These are phyloP conservation scores for Anas platyrhynchos DNA, from an alignment of 2,113 vertebrate species.

Conservation along the genomic window DNA sequence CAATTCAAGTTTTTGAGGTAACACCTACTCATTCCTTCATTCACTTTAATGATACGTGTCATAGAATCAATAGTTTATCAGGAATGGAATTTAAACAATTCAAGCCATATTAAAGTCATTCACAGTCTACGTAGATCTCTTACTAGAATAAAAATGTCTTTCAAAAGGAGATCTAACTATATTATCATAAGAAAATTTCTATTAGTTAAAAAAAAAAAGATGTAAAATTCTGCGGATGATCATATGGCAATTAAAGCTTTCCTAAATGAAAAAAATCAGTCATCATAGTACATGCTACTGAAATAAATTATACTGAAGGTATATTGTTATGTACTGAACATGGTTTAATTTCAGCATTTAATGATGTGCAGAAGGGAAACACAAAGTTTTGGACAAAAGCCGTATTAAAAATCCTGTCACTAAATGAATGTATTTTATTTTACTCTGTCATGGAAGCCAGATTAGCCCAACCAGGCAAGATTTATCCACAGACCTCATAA, in stretches of 20 bases:
- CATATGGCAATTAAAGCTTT: not conserved
- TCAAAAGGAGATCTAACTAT: not conserved
- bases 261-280: not conserved
- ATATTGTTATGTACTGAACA: not conserved
- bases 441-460: not conserved
- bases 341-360: not conserved
- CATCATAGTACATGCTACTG: not conserved
- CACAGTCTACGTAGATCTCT: not conserved
- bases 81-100: not conserved
- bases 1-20: not conserved
- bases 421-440: not conserved
- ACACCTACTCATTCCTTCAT: not conserved
- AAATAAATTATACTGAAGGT: not conserved
- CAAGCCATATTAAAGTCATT: not conserved
- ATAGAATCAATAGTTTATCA: not conserved
- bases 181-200: not conserved
- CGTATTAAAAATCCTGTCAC: not conserved
- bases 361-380: not conserved
- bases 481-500: not conserved
- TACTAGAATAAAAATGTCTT: not conserved
- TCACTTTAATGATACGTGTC: rapidly evolving
- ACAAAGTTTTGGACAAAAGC: not conserved
- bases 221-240: not conserved
- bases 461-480: not conserved
- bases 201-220: not conserved